Percentiles rank a stretch among this genome's conserved stretches.
Conservation (phyloP, 2,888 invertebrate species). For the Lycophotia porphyrea region DNA sequence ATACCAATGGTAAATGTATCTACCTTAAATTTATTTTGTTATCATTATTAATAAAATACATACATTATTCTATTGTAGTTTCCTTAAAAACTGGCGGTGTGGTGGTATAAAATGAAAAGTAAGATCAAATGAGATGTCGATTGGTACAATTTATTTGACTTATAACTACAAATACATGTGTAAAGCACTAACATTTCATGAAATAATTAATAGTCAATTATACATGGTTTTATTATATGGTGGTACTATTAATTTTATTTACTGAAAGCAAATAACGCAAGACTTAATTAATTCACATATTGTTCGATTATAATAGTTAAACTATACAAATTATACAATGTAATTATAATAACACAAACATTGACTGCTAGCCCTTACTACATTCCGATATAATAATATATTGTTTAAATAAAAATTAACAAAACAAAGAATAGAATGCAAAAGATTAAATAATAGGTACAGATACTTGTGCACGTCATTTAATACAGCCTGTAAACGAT, state of each 20-base stretch:
- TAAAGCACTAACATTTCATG: constrained; percentile 68
- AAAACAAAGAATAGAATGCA: constrained; percentile 50
- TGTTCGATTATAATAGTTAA: constrained; percentile 63
- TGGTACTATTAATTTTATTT: constrained; percentile 61
- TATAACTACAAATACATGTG: constrained; percentile 85
- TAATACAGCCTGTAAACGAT: constrained; percentile 49
- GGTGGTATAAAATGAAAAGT: constrained; percentile 20
- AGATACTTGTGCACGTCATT: constrained; percentile 62
- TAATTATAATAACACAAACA: constrained; percentile 63
- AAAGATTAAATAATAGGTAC: constrained; percentile 54
- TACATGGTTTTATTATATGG: constrained; percentile 64
- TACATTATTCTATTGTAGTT: constrained; percentile 41
- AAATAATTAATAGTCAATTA: constrained; percentile 65
- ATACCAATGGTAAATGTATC: constrained; percentile 57
- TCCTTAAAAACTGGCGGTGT: constrained; percentile 21
- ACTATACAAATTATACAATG: constrained; percentile 62
- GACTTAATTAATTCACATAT: constrained; percentile 57
- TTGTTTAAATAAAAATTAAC: constrained; percentile 51
- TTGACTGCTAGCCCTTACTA: constrained; percentile 64
- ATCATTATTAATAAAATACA: constrained; percentile 69
- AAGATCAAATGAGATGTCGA: constrained; percentile 67
- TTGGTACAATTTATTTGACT: constrained; percentile 86
- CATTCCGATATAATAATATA: constrained; percentile 51
- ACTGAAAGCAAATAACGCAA: constrained; percentile 64
- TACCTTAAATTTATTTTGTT: constrained; percentile 66